Evolutionary conservation across 2,888 invertebrate species (phyloP), one percentile per base, ranked within the genome.

Genomic region (Tiphia femorata): DNA sequence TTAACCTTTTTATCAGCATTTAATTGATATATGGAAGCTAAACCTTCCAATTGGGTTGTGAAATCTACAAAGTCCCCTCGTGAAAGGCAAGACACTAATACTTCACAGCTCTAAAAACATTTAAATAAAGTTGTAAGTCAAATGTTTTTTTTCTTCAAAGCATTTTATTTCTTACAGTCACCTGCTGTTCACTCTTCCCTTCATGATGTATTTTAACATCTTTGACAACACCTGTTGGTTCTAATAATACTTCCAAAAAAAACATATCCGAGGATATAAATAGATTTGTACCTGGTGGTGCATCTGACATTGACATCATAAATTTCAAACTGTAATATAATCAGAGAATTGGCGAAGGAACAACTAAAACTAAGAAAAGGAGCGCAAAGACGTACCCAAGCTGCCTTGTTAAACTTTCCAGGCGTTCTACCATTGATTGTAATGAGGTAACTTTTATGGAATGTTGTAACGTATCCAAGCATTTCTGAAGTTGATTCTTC

Each of bases 191-290:
- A 20, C 82, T 77, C 86, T 94, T 94, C 73, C 94, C 94, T 84
- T 96, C 96, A 81, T 97, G 96, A 82, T 96, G 95, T 52, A 97
- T 91, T 82, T 90, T 91, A 0, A 97, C 96, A 87, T 97, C 97
- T 78, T 92, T 92, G 0, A 97, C 92, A 25, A 89, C 88, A 19
- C 96, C 97, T 30, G 88, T 89, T 2, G 91, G 87, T 77, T 97
- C 96, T 49, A 97, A 86, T 49, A 94, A 86, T 73, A 98, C 93
- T 86, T 97, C 96, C 70, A 97, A 87, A 83, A 95, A 96, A 84
- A 97, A 97, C 96, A 97, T 96, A 80, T 97, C 97, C 0, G 96
- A 96, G 33, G 95, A 96, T 82, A 97, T 96, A 79, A 96, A 96
- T 59, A 95, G 87, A 77, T 92, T 92, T 3, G 91, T 90, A 38